phyloP scores from a whole-genome alignment of 2,797 vertebrate species.

The Chaetophractus vellerosus region DNA sequence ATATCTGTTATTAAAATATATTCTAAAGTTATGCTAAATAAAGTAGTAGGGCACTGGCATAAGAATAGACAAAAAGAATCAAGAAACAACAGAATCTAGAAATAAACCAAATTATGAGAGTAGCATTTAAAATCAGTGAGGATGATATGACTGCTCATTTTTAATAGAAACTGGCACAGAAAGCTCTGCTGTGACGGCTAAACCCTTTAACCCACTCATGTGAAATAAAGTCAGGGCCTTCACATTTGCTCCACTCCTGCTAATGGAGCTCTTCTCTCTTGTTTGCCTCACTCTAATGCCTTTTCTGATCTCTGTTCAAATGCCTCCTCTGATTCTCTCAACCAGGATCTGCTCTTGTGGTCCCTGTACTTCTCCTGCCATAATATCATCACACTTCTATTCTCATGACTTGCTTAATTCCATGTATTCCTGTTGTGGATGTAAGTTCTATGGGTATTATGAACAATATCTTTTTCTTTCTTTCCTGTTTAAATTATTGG shows the following conservation, averaged over 20 bases:
- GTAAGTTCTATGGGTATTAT: neutral
- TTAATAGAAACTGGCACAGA: neutral
- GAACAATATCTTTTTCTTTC: neutral
- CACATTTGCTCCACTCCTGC: no score
- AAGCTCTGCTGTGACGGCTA: neutral
- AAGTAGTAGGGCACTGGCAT: no score
- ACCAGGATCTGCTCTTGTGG: no score
- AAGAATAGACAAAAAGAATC: neutral
- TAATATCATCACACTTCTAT: no score
- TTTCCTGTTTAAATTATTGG: neutral
- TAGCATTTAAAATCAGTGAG: constrained; percentile 23
- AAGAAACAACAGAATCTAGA: neutral
- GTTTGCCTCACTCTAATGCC: no score
- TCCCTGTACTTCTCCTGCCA: no score
- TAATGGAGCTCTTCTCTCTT: no score
- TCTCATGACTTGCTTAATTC: neutral
- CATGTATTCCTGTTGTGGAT: neutral
- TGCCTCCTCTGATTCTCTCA: no score
- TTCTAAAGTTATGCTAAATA: neutral
- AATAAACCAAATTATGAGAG: neutral
- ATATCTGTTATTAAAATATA: neutral
- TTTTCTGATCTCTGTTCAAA: no score
- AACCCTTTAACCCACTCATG: neutral
- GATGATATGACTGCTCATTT: constrained; percentile 24
- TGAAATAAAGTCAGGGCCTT: neutral